phyloP scores from a whole-genome alignment of 1,140 invertebrate genomes.

The Anoplolepis gracilipes region DNA sequence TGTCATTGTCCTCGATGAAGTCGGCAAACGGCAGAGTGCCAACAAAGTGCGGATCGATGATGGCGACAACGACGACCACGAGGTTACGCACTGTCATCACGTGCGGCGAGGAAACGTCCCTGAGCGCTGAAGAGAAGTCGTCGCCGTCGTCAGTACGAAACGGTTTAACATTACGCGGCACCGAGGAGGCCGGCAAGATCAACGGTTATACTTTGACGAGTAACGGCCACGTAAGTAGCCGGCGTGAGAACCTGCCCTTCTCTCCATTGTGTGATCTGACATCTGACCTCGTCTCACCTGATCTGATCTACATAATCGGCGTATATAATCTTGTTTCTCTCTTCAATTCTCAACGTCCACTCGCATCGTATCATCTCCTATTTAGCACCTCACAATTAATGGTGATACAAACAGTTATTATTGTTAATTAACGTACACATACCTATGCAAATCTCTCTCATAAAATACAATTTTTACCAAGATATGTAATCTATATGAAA shows the following conservation, averaged over 20 bases:
- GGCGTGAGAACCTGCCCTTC: too few relatives aligned
- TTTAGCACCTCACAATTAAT: not conserved
- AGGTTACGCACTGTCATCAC: constrained; percentile 19
- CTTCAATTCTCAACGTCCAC: not conserved
- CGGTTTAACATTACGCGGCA: constrained; percentile 61
- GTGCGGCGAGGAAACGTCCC: not conserved
- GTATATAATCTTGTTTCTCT: too few relatives aligned
- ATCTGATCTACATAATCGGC: too few relatives aligned
- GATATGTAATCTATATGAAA: too few relatives aligned
- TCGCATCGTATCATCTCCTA: not conserved
- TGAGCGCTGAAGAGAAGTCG: too few relatives aligned
- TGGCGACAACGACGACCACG: constrained; percentile 39
- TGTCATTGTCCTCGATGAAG: not conserved
- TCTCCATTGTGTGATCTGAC: too few relatives aligned
- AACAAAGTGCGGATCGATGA: not conserved
- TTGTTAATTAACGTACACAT: not conserved
- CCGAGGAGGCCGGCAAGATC: constrained; percentile 63
- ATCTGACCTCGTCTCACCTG: not conserved
- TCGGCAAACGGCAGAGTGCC: not conserved
- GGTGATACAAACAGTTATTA: constrained; percentile 7
- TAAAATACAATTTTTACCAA: too few relatives aligned
- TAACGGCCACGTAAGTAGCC: constrained; percentile 66
- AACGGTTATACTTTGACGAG: constrained; percentile 72
- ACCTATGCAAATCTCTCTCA: too few relatives aligned
- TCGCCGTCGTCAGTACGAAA: constrained; percentile 33